Percentiles rank a stretch among this genome's conserved stretches.
Conservation (phyloP, 1,140 invertebrate species). For the Stenopsyche tienmushanensis region DNA sequence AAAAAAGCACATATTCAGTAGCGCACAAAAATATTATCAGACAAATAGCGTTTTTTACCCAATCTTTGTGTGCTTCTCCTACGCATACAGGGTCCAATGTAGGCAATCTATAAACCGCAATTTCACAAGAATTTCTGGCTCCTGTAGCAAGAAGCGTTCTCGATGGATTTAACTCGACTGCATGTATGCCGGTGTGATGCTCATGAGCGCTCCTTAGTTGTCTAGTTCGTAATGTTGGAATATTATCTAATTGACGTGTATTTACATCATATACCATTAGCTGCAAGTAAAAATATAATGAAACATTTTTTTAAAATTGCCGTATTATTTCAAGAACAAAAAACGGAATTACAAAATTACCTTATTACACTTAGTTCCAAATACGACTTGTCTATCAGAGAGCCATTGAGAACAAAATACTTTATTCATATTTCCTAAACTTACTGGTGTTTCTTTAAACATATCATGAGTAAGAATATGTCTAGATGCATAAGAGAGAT, state of each 20-base stretch:
- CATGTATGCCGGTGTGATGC: slow-evolving; percentile 87
- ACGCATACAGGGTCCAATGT: slow-evolving; percentile 92
- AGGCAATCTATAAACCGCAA: slow-evolving; percentile 90
- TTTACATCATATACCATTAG: slow-evolving; percentile 82
- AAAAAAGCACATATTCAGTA: no score
- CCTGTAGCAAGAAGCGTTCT: slow-evolving; percentile 88
- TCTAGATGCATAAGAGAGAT: slow-evolving; percentile 76
- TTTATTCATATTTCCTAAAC: slow-evolving; percentile 88
- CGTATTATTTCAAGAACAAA: not conserved
- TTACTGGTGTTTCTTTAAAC: slow-evolving; percentile 80
- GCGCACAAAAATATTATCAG: slow-evolving; percentile 1
- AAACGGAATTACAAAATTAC: slow-evolving; percentile 51
- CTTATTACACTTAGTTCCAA: slow-evolving; percentile 97
- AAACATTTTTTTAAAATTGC: not conserved
- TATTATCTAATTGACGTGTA: slow-evolving; percentile 77
- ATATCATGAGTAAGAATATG: slow-evolving; percentile 87
- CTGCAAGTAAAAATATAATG: slow-evolving; percentile 52
- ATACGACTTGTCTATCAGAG: slow-evolving; percentile 90
- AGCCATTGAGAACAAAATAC: slow-evolving; percentile 96
- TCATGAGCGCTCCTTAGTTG: slow-evolving; percentile 59
- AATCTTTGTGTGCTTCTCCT: slow-evolving; percentile 93
- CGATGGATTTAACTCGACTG: slow-evolving; percentile 93
- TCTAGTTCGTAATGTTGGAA: slow-evolving; percentile 75
- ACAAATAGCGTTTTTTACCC: slow-evolving; percentile 64
- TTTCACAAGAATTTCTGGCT: slow-evolving; percentile 87